Evolutionary conservation across 2,113 vertebrate genomes (phyloP), one percentile per base, ranked within the genome.

Genomic region (Craseonycteris thonglongyai): DNA sequence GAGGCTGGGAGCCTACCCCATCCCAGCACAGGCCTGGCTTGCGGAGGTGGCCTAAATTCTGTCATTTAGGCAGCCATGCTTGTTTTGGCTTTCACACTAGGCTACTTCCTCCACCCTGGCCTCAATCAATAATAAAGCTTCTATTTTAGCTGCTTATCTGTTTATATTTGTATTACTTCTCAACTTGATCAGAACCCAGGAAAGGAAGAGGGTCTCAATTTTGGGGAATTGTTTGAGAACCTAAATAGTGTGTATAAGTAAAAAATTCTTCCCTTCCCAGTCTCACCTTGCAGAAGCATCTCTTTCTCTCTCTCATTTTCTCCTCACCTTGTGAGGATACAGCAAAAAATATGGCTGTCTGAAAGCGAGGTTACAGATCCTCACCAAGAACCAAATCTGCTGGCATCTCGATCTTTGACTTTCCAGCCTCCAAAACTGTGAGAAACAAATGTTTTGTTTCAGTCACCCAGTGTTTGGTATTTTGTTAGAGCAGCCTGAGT

Each of bases 141-240:
- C 33, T 35, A 71, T 24, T 85, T 47, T 75, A 30, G 22, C 71
- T 22, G 58, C 22, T n/a, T 2, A 16, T 63, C 80, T 94, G 10
- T 80, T 75, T 76, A n/a, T 49, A 84, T 91, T 91, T 85, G 28
- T 91, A 45, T 66, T 74, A 45, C 38, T 75, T 84, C n/a, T 95
- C 61, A 47, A 75, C 3, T 47, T 88, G 24, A 79, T 91, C 65
- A 86, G 42, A 92, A 80, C 24, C 6, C 24, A 63, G 42, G 35
- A 65, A 28, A 88, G 30, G 28, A 88, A 59, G 38, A 4, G 15
- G 30, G 11, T 93, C 15, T 93, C 59, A 63, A 54, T 75, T 93
- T 80, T 5, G 9, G 28, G 66, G 7, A 78, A 65, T 63, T 30
- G 33, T 15, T 63, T 40, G 74, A 69, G 84, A 80, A 91, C 21